phyloP scores from a whole-genome alignment of 2,888 invertebrate species.

The Drosophila tripunctata region DNA sequence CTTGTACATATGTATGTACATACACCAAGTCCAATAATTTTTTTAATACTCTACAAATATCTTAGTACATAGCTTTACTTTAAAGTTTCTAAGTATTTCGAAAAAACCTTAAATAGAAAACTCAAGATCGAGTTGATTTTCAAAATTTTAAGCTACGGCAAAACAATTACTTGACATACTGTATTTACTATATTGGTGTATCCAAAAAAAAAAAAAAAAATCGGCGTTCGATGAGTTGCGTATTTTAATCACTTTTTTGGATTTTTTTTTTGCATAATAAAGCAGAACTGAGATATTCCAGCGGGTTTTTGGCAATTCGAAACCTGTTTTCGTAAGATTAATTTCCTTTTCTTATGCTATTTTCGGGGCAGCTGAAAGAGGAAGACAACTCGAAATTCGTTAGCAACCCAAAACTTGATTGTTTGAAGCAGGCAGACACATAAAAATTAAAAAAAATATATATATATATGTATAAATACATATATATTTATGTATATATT shows the following conservation, averaged over 20 bases:
- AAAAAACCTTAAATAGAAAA: neutral
- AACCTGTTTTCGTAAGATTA: conserved; percentile 38
- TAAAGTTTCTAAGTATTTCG: no score
- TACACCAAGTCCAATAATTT: no score
- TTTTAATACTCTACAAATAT: no score
- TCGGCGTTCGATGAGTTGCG: conserved; percentile 5
- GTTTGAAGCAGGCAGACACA: conserved; percentile 7
- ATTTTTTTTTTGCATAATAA: conserved; percentile 16
- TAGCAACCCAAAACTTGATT: conserved; percentile 36
- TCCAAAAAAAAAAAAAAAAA: no score
- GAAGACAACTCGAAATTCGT: conserved; percentile 18
- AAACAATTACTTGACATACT: neutral
- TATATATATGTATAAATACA: no score
- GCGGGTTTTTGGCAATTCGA: conserved; percentile 25
- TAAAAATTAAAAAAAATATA: neutral
- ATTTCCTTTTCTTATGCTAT: conserved; percentile 30
- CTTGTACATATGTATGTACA: no score
- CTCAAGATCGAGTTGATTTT: no score
- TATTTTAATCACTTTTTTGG: conserved; percentile 16
- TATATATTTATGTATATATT: no score
- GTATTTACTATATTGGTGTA: conserved; percentile 4
- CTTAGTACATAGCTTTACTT: no score
- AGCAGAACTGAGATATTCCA: conserved; percentile 9
- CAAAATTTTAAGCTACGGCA: neutral
- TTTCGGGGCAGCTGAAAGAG: conserved; percentile 24